phyloP scores from a whole-genome alignment of 2,113 vertebrate species.

The Spea bombifrons region DNA sequence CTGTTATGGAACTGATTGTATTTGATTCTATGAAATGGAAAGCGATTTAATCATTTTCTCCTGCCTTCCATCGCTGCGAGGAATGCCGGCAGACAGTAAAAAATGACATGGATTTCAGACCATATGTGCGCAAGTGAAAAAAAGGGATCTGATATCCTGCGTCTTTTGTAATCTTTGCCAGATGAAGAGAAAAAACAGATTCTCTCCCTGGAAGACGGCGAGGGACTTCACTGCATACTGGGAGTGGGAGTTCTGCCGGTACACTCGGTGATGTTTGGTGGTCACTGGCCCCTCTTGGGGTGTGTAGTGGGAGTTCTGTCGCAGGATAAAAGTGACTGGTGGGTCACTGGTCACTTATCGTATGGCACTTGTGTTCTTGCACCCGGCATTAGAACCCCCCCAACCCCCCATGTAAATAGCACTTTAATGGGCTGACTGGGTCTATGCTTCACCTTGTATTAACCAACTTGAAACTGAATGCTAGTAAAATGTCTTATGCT shows the following conservation, averaged over 20 bases:
- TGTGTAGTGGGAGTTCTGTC: too few species aligned
- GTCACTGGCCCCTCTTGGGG: too few species aligned
- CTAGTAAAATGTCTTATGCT: conserved; percentile 67
- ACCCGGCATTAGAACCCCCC: not conserved
- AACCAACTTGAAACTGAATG: conserved; percentile 67
- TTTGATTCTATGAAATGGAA: conserved; percentile 74
- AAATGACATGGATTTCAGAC: conserved; percentile 78
- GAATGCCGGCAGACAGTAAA: conserved; percentile 74
- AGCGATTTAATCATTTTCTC: conserved; percentile 83
- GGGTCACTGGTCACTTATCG: conserved; percentile 58
- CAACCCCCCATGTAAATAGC: conserved; percentile 47
- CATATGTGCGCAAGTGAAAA: conserved; percentile 80
- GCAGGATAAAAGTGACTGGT: too few species aligned
- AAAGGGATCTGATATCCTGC: conserved; percentile 72
- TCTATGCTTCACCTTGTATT: conserved; percentile 70
- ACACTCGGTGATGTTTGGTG: conserved; percentile 52
- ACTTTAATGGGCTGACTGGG: conserved; percentile 57
- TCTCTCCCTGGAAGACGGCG: conserved; percentile 82
- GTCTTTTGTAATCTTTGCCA: conserved; percentile 70
- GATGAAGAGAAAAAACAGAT: conserved; percentile 83
- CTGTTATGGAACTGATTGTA: conserved; percentile 76
- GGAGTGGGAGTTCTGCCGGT: conserved; percentile 60
- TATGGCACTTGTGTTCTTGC: not conserved
- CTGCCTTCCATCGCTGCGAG: conserved; percentile 76
- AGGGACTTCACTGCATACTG: conserved; percentile 75